Evolutionary conservation across 2,888 invertebrate species (phyloP), one percentile per base, ranked within the genome.

Genomic region (Iselma pallidipennis): DNA sequence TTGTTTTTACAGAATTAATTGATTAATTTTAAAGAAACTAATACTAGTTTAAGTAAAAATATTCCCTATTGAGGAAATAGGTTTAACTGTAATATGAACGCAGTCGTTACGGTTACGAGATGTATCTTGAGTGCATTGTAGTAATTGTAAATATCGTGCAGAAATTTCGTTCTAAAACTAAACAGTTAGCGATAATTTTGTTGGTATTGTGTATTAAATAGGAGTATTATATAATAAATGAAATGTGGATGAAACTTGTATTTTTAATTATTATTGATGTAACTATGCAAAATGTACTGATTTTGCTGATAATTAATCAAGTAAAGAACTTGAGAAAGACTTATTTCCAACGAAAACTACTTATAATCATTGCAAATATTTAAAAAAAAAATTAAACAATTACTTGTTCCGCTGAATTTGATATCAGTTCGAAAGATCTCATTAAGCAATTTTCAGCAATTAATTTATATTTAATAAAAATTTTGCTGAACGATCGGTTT

Each of bases 401-500:
- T 23, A 45, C 45, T 63, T 54, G 63, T 63, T 63, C 59, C 63
- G 63, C 59, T 60, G 57, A 59, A 63, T 54, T 49, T 29, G 62
- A 63, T 45, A 56, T 16, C 54, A 19, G 23, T 56, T 28, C 56
- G 56, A 63, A 63, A 59, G 59, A 63, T 63, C 59, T 63, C 63
- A 63, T 63, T 63, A 63, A 63, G 63, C 63, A 63, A 59, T 55
- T 63, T 63, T 63, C 45, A 45, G 23, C 23, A 23, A 55, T 63
- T 59, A 58, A 57, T 51, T 59, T 55, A 63, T 59, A 31, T 48
- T 59, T 48, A 49, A 58, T 45, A 29, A 31, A 31, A 23, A 55
- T 52, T 52, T 45, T 63, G 63, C 63, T 63, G 58, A 63, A 56
- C 56, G 4, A 53, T 55, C 29, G 31, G 6, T 58, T 62, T 62